Percentiles rank a stretch among this genome's conserved stretches.
phyloP scores from a whole-genome alignment of 1,140 invertebrate genomes.

The Alviniconcha marisindica region DNA sequence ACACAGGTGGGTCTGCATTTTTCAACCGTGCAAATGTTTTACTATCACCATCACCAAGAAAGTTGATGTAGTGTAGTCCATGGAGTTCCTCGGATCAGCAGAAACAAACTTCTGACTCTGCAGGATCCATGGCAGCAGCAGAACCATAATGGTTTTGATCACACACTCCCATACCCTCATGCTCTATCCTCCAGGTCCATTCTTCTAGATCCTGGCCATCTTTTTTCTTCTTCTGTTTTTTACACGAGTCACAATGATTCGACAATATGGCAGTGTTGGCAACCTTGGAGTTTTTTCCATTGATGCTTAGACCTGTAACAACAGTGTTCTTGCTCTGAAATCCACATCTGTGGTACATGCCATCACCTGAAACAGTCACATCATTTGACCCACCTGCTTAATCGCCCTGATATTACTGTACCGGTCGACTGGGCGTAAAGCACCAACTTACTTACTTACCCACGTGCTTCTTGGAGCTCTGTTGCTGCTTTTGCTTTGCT shows the following conservation, averaged over 20 bases:
- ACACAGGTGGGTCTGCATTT: slow-evolving; percentile 37
- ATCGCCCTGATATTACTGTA: too few species aligned
- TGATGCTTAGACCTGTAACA: slow-evolving; percentile 22
- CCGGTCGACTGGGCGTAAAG: too few species aligned
- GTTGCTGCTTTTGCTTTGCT: too few species aligned
- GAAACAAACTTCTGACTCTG: slow-evolving; percentile 27
- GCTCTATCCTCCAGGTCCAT: slow-evolving; percentile 4
- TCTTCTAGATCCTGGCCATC: slow-evolving; percentile 6
- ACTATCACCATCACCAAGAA: slow-evolving; percentile 40
- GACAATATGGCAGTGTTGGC: slow-evolving; percentile 28
- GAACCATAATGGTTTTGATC: slow-evolving; percentile 21
- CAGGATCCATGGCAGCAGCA: slow-evolving; percentile 40
- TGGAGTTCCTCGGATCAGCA: slow-evolving; percentile 23
- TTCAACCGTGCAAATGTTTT: slow-evolving; percentile 41
- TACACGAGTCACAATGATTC: neutral
- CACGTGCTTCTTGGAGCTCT: too few species aligned
- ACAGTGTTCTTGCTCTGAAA: slow-evolving; percentile 38
- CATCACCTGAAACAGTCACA: slow-evolving; percentile 8
- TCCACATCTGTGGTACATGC: slow-evolving; percentile 4
- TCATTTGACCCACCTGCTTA: too few species aligned
- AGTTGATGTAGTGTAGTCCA: slow-evolving; percentile 29
- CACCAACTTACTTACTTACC: too few species aligned
- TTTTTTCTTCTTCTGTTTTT: slow-evolving; percentile 17
- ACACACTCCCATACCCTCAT: slow-evolving; percentile 1
- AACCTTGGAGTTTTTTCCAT: slow-evolving; percentile 32